phyloP scores from a whole-genome alignment of 2,113 vertebrate genomes.

The Astatotilapia flaviijosephi region DNA sequence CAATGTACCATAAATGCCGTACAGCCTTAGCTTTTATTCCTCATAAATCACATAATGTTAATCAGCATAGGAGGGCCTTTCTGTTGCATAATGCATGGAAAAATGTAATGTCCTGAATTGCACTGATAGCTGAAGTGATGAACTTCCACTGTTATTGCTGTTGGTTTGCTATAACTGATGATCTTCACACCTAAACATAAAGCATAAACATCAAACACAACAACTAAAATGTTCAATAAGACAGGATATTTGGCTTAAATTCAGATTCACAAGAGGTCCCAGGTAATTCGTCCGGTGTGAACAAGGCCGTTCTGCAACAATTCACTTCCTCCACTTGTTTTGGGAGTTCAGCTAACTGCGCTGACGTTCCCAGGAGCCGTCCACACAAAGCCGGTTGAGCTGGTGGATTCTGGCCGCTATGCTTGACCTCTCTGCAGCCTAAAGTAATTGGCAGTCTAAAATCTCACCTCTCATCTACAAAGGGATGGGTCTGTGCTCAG shows the following conservation, averaged over 20 bases:
- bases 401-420: neutral
- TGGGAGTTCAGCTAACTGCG: neutral
- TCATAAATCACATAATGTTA: neutral
- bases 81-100: neutral
- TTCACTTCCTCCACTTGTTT: neutral
- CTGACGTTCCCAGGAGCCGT: neutral
- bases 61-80: neutral
- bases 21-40: neutral
- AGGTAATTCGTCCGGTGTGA: neutral
- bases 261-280: neutral
- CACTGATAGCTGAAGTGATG: neutral
- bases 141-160: neutral
- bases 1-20: neutral
- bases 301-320: neutral
- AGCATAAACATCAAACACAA: neutral
- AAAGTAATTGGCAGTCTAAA: constrained; percentile 41
- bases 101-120: neutral
- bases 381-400: constrained; percentile 11
- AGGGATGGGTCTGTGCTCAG: neutral
- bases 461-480: constrained; percentile 17
- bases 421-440: constrained; percentile 14
- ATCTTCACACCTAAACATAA: neutral
- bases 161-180: neutral
- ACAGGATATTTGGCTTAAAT: neutral
- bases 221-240: neutral